Conservation (phyloP, 1,140 invertebrate genomes). For the Euura lappo region DNA sequence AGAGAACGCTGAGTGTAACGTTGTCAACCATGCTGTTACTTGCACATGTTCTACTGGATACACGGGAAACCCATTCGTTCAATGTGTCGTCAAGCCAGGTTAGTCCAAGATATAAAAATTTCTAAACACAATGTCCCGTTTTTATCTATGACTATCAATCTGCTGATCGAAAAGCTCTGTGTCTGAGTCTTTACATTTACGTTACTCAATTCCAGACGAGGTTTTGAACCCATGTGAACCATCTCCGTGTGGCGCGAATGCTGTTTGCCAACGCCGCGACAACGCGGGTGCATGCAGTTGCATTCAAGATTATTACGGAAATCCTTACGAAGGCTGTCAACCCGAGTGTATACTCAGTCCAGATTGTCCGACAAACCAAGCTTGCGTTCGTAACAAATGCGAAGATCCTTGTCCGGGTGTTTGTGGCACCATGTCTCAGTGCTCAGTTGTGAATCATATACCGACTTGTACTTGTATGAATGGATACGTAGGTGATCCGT, state of each 20-base stretch:
- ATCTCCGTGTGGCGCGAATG: slow-evolving; percentile 66
- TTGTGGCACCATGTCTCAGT: slow-evolving; percentile 63
- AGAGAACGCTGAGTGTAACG: slow-evolving; percentile 75
- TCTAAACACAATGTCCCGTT: background rate
- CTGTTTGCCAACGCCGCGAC: slow-evolving; percentile 60
- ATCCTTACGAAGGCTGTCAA: slow-evolving; percentile 63
- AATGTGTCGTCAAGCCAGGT: slow-evolving; percentile 61
- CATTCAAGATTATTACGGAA: slow-evolving; percentile 63
- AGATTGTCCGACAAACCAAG: slow-evolving; percentile 65
- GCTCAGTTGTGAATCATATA: slow-evolving; percentile 69
- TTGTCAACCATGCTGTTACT: slow-evolving; percentile 77
- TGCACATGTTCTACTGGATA: slow-evolving; percentile 78
- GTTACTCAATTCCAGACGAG: slow-evolving; percentile 41
- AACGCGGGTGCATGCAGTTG: slow-evolving; percentile 63
- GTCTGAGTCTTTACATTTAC: slow-evolving; percentile 25
- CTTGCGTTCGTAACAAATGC: slow-evolving; percentile 67
- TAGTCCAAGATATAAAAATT: slow-evolving; percentile 22
- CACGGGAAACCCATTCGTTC: slow-evolving; percentile 77
- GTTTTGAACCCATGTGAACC: slow-evolving; percentile 61
- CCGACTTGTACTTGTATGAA: slow-evolving; percentile 69
- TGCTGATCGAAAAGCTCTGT: slow-evolving; percentile 10
- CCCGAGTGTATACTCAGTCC: slow-evolving; percentile 66
- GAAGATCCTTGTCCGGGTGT: slow-evolving; percentile 66
- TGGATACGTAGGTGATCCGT: slow-evolving; percentile 67
- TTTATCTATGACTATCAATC: background rate